These are phyloP conservation scores for Clarias batrachus DNA, from an alignment of 2,113 vertebrate genomes.

Conservation along the genomic window DNA sequence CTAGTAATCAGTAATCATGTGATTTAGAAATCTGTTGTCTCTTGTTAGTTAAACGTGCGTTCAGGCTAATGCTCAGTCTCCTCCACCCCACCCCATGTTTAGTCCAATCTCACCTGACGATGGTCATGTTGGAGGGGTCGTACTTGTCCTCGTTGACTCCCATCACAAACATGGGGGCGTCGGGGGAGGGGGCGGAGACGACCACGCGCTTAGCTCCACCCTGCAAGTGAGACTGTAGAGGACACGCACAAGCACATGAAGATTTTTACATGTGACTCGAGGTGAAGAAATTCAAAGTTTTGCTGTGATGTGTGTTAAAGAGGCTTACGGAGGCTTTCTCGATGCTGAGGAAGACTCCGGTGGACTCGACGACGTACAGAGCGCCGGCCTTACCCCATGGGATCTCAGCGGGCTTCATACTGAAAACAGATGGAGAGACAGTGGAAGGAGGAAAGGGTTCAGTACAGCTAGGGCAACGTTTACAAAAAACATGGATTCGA, in stretches of 20 bases:
- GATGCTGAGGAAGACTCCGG: conserved; percentile 80
- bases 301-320: not conserved
- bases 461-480: not conserved
- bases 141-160: conserved; percentile 86
- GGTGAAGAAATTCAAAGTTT: not conserved
- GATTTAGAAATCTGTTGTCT: not conserved
- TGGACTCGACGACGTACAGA: conserved; percentile 82
- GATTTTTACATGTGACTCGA: not conserved
- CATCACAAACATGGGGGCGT: conserved; percentile 88
- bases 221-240: conserved; percentile 72
- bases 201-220: conserved; percentile 81
- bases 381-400: conserved; percentile 77
- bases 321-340: conserved; percentile 79
- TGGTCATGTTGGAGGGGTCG: conserved; percentile 77
- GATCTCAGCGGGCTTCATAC: conserved; percentile 77
- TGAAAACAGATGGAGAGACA: conserved; percentile 35
- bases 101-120: conserved; percentile 77
- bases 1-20: not conserved
- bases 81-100: too few species aligned
- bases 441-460: not conserved
- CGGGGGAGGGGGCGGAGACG: conserved; percentile 82
- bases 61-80: not conserved
- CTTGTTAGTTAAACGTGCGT: conserved; percentile 14
- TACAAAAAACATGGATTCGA: not conserved
- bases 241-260: not conserved